Evolutionary conservation across 2,888 invertebrate genomes (phyloP).

Genomic region (Coronaproctus castanopsis): DNA sequence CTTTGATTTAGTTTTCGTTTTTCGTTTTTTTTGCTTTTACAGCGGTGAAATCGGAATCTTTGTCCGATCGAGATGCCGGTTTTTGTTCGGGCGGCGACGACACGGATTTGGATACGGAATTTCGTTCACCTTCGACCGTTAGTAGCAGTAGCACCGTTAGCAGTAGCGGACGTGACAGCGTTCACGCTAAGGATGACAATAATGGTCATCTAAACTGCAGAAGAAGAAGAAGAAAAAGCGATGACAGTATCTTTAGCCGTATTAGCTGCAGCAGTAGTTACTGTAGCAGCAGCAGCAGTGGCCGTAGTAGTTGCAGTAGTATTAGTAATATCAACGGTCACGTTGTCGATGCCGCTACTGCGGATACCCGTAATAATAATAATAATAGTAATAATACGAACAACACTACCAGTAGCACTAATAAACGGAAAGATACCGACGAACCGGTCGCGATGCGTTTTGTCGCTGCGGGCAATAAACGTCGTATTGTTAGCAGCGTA

Average conservation of each 20-base stretch:
- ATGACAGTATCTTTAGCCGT: background rate
- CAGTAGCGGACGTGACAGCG: background rate
- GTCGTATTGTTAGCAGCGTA: no score
- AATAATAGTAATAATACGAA: no score
- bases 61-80: slow-evolving; percentile 12
- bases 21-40: background rate
- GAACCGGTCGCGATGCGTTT: no score
- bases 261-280: background rate
- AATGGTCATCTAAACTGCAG: background rate
- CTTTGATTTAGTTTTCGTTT: no score
- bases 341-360: no score
- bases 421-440: no score
- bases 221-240: slow-evolving; percentile 6
- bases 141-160: background rate
- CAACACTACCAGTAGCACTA: no score
- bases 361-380: no score
- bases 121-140: background rate
- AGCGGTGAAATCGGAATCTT: slow-evolving; percentile 7
- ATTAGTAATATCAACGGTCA: no score
- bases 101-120: slow-evolving; percentile 10
- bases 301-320: background rate
- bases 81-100: slow-evolving; percentile 12
- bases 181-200: background rate
- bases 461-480: no score
- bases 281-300: background rate